Evolutionary conservation across 2,797 vertebrate species (phyloP).

Genomic region (Pseudomugil tenellus): DNA sequence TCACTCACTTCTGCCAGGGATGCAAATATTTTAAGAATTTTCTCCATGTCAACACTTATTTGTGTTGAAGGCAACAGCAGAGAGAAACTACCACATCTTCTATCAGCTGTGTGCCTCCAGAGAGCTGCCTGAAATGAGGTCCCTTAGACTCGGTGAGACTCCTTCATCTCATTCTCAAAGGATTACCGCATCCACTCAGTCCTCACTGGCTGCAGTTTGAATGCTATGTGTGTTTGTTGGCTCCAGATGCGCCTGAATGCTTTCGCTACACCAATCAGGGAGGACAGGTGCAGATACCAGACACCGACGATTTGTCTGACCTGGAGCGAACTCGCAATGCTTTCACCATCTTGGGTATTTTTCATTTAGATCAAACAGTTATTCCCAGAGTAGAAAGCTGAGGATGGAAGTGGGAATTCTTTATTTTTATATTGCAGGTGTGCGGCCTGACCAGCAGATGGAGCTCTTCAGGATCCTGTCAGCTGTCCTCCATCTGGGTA

Average conservation of each 20-base stretch:
- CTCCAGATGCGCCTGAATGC: constrained; percentile 76
- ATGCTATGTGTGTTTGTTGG: background rate
- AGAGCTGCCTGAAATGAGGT: constrained; percentile 81
- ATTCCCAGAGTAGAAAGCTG: background rate
- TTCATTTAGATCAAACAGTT: background rate
- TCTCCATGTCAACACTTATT: background rate
- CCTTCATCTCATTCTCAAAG: background rate
- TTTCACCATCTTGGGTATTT: constrained; percentile 81
- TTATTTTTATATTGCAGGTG: constrained; percentile 67
- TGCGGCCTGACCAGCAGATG: constrained; percentile 83
- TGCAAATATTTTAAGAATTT: background rate
- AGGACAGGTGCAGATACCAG: constrained; percentile 65
- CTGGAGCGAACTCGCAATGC: constrained; percentile 82
- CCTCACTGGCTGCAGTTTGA: background rate
- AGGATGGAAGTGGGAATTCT: background rate
- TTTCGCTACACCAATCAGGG: constrained; percentile 86
- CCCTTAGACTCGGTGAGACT: constrained; percentile 79
- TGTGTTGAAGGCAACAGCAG: constrained; percentile 69
- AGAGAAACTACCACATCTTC: constrained; percentile 89
- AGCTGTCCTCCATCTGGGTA: constrained; percentile 85
- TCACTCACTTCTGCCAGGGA: background rate
- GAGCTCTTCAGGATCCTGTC: constrained; percentile 84
- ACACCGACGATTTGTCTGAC: constrained; percentile 72
- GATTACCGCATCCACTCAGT: rapidly evolving
- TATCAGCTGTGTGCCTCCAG: constrained; percentile 87